phyloP scores from a whole-genome alignment of 2,888 invertebrate species.

The Steinernema carpocapsae region DNA sequence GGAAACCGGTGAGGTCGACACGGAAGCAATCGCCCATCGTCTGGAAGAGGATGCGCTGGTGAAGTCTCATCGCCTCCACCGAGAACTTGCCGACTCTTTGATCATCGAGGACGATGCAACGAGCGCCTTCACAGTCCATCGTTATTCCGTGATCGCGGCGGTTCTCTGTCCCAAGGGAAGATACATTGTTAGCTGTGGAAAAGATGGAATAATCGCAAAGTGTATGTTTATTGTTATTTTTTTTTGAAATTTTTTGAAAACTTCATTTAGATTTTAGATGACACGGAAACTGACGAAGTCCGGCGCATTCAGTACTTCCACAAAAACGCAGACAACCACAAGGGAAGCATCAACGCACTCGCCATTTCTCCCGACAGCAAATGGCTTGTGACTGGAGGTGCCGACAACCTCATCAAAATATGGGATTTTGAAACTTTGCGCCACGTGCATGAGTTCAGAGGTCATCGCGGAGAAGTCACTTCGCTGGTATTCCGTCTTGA shows the following conservation, averaged over 20 bases:
- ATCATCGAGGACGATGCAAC: slow-evolving; percentile 53
- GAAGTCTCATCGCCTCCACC: slow-evolving; percentile 49
- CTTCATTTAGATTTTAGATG: slow-evolving; percentile 48
- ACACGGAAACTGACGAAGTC: slow-evolving; percentile 50
- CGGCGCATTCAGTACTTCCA: slow-evolving; percentile 53
- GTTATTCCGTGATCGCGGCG: slow-evolving; percentile 49
- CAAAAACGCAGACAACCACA: slow-evolving; percentile 51
- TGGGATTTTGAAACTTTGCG: slow-evolving; percentile 60
- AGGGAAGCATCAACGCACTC: slow-evolving; percentile 56
- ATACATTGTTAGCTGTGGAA: slow-evolving; percentile 59
- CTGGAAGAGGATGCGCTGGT: slow-evolving; percentile 54
- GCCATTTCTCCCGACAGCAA: slow-evolving; percentile 62
- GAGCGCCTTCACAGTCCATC: slow-evolving; percentile 54
- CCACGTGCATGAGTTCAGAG: slow-evolving; percentile 56
- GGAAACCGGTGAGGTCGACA: slow-evolving; percentile 40
- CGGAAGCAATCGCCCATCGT: slow-evolving; percentile 43
- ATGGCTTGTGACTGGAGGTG: slow-evolving; percentile 61
- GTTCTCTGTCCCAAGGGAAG: slow-evolving; percentile 57
- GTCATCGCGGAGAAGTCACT: slow-evolving; percentile 60
- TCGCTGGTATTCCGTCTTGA: slow-evolving; percentile 56
- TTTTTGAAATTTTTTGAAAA: background rate
- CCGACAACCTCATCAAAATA: slow-evolving; percentile 60
- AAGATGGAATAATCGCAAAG: slow-evolving; percentile 65
- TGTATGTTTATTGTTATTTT: slow-evolving; percentile 47
- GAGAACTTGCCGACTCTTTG: slow-evolving; percentile 53